A percentile compares a stretch with the other conserved stretches of the same genome.
Conservation (phyloP, 1,140 invertebrate genomes). For the Adoxophyes honmai region DNA sequence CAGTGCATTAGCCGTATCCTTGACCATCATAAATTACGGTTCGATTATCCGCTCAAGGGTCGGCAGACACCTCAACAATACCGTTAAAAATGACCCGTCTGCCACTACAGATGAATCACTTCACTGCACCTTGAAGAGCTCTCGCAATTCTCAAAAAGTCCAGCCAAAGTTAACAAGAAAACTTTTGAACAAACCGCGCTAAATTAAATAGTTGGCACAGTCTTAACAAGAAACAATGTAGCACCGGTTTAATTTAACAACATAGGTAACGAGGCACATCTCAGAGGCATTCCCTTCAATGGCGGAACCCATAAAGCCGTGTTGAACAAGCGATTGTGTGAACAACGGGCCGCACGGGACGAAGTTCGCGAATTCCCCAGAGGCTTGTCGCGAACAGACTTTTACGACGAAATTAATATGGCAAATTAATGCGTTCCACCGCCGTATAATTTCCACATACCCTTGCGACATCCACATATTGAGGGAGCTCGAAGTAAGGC, state of each 20-base stretch:
- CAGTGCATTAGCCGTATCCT: slow-evolving; percentile 14
- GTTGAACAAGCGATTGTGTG: slow-evolving; percentile 58
- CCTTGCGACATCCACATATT: slow-evolving; percentile 46
- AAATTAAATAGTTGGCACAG: slow-evolving; percentile 14
- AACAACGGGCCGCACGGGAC: slow-evolving; percentile 65
- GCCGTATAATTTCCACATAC: slow-evolving; percentile 66
- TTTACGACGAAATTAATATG: slow-evolving; percentile 79
- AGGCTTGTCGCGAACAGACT: slow-evolving; percentile 71
- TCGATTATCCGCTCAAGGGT: slow-evolving; percentile 45
- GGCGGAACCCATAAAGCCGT: slow-evolving; percentile 54
- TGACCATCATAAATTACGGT: slow-evolving; percentile 51
- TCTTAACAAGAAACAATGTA: slow-evolving; percentile 22
- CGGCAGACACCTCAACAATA: slow-evolving; percentile 54
- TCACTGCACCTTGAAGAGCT: slow-evolving; percentile 26
- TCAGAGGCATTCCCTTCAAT: slow-evolving; percentile 52
- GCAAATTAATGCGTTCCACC: slow-evolving; percentile 76
- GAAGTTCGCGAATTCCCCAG: slow-evolving; percentile 62
- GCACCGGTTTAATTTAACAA: slow-evolving; percentile 39
- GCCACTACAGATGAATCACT: slow-evolving; percentile 53
- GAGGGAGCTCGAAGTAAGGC: slow-evolving; percentile 32
- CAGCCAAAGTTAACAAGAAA: neutral
- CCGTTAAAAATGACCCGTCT: slow-evolving; percentile 64
- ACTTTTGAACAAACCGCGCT: slow-evolving; percentile 3
- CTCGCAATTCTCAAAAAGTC: neutral
- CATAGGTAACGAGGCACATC: slow-evolving; percentile 42